Evolutionary conservation across 1,140 invertebrate genomes (phyloP), one percentile per base, ranked within the genome.

Genomic region (Philotrypesis tridentata): DNA sequence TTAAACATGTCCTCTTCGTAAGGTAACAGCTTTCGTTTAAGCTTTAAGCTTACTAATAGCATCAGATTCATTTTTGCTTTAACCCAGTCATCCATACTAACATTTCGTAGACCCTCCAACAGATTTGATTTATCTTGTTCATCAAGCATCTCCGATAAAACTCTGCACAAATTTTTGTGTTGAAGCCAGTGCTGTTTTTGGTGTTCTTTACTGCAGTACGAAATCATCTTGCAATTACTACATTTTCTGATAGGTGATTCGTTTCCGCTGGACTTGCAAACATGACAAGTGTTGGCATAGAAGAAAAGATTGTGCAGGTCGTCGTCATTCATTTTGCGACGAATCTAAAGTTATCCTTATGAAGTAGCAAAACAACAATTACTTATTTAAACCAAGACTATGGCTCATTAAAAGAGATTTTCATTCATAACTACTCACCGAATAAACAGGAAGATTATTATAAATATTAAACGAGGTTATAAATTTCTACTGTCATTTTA

Each of bases 101-200:
- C 23, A 67, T 86, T 76, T 5, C 73, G 61, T 43, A 55, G 27
- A 71, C 68, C 83, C 79, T 81, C 70, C 11, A 84, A 82, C 43
- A 84, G 21, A 60, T 65, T 79, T n/a, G 73, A 74, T 23, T 78
- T 65, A 25, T 61, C 74, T 0, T 79, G 65, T 27, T 83, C 43
- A 14, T 81, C 73, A 11, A 82, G 37, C 12, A 88, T 83, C 63
- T 85, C 68, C 2, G 77, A 72, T 23, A 90, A 68, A 21, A 79
- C 79, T 23, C 84, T 83, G 61, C 89, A 91, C 25, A 90, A 82
- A 55, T 87, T 80, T 84, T 88, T 89, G 55, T 91, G 90, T 9
- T 86, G 86, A n/a, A 81, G 60, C 88, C 89, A 89, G 67, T 90
- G 88, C n/a, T 86, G 78, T 81, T 86, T 90, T 71, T 90, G 89